A percentile compares a stretch with the other conserved stretches of the same genome.
Evolutionary conservation across 1,140 invertebrate species (phyloP).

Genomic region (Mamestra configurata): DNA sequence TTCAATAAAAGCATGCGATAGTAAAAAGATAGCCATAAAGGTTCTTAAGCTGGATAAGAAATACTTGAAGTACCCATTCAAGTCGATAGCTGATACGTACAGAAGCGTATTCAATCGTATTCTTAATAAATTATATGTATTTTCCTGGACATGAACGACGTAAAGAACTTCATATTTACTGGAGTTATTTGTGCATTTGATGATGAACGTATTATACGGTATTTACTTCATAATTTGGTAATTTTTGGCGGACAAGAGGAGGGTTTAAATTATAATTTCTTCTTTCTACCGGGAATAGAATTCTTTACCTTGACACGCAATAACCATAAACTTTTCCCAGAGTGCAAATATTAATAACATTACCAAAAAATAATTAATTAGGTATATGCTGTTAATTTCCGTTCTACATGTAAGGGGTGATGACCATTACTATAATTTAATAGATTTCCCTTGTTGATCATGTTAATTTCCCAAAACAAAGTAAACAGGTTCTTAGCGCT

Average conservation of each 20-base stretch:
- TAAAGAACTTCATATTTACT: neutral
- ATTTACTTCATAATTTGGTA: neutral
- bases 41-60: conserved; percentile 58
- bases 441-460: conserved; percentile 14
- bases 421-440: conserved; percentile 3
- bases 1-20: conserved; percentile 65
- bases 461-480: conserved; percentile 23
- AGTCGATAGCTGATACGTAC: conserved; percentile 2
- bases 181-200: neutral
- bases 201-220: neutral
- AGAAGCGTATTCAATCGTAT: conserved; percentile 5
- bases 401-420: neutral
- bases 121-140: neutral
- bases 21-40: conserved; percentile 70
- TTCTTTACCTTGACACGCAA: conserved; percentile 27
- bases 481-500: neutral
- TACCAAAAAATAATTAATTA: conserved; percentile 43
- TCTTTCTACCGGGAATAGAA: conserved; percentile 40
- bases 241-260: neutral
- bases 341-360: conserved; percentile 33
- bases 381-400: neutral
- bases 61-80: conserved; percentile 44
- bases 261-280: neutral
- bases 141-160: neutral
- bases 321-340: conserved; percentile 26